These are phyloP conservation scores for Notodonta dromedarius DNA, from an alignment of 2,888 invertebrate genomes.

Conservation along the genomic window DNA sequence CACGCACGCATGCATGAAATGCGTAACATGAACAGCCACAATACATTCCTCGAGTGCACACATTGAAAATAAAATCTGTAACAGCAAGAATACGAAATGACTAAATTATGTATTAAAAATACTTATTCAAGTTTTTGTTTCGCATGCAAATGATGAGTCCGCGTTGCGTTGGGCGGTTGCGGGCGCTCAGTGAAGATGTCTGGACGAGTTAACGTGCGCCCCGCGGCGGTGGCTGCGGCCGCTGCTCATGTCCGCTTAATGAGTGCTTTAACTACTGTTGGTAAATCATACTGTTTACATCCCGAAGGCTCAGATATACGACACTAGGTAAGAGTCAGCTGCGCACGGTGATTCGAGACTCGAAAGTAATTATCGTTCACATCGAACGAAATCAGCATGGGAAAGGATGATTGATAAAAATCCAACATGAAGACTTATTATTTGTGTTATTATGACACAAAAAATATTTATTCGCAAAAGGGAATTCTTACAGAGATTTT, in stretches of 20 bases:
- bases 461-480: too few relatives aligned
- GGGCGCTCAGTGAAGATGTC: constrained; percentile 61
- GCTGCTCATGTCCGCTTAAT: constrained; percentile 67
- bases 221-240: constrained; percentile 58
- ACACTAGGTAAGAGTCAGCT: constrained; percentile 41
- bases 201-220: constrained; percentile 59
- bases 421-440: too few relatives aligned
- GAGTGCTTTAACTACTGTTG: constrained; percentile 76
- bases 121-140: constrained; percentile 24
- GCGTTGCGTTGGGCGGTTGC: constrained; percentile 28
- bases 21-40: too few relatives aligned
- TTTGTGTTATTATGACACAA: too few relatives aligned
- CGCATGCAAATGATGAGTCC: constrained; percentile 17
- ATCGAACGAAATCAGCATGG: neutral
- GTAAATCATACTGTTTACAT: constrained; percentile 67
- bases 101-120: constrained; percentile 22
- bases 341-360: constrained; percentile 37
- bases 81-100: constrained; percentile 7
- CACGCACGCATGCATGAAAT: too few relatives aligned
- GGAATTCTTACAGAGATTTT: neutral
- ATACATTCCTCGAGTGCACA: neutral
- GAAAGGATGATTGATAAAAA: neutral
- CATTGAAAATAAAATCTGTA: constrained; percentile 10
- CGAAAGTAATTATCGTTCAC: constrained; percentile 10
- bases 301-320: constrained; percentile 47